Conservation (phyloP, 2,113 vertebrate genomes). For the Passer montanus region DNA sequence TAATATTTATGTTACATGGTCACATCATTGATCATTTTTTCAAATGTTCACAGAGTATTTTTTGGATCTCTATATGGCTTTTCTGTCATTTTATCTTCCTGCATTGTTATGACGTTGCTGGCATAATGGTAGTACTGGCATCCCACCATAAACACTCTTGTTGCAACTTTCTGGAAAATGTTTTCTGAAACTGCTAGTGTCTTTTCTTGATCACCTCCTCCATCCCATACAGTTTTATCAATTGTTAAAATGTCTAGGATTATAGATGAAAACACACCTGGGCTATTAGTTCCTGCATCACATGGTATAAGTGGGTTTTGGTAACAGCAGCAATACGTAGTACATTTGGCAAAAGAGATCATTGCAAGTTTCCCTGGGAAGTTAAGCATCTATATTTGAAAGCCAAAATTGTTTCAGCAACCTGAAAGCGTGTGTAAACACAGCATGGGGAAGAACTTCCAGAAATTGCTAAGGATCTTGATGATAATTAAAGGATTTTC, state of each 20-base stretch:
- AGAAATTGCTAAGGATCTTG: neutral
- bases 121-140: neutral
- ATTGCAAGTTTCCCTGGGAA: neutral
- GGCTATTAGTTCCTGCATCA: neutral
- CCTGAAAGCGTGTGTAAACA: neutral
- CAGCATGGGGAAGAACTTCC: neutral
- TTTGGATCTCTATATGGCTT: neutral
- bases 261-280: neutral
- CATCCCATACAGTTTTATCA: neutral
- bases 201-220: neutral
- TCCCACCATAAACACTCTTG: neutral
- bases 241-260: neutral
- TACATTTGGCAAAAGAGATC: neutral
- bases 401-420: neutral
- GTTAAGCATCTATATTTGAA: neutral
- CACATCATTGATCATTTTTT: neutral
- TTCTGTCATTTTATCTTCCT: neutral
- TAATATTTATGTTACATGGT: fast-evolving
- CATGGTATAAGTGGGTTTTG: neutral
- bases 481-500: neutral
- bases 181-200: neutral
- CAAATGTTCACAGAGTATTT: neutral
- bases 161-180: neutral
- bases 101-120: neutral
- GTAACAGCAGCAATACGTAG: neutral